These are phyloP conservation scores for Teleopsis dalmanni DNA, from an alignment of 1,140 invertebrate species.

Conservation along the genomic window DNA sequence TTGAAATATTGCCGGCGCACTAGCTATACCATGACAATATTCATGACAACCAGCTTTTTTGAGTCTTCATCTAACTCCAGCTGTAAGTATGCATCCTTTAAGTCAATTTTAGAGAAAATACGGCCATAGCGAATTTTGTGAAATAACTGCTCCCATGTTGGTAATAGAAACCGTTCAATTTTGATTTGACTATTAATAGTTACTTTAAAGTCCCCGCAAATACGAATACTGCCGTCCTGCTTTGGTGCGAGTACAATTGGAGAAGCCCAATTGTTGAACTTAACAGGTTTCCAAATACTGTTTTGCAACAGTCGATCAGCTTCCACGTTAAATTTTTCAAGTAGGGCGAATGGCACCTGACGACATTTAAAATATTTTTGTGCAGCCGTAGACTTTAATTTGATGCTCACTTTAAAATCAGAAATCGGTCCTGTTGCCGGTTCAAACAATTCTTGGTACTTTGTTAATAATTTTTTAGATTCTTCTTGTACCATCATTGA, in stretches of 20 bases:
- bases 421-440: too few species aligned
- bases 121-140: slow-evolving; percentile 28
- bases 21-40: slow-evolving; percentile 39
- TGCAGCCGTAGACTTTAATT: too few species aligned
- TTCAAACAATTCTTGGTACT: too few species aligned
- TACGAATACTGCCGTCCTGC: slow-evolving; percentile 33
- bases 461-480: too few species aligned
- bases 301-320: slow-evolving; percentile 17
- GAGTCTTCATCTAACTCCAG: slow-evolving; percentile 24
- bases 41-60: slow-evolving; percentile 18
- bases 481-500: too few species aligned
- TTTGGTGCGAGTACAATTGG: slow-evolving; percentile 46
- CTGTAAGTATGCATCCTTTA: too few species aligned
- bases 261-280: slow-evolving; percentile 31
- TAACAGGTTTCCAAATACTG: slow-evolving; percentile 18
- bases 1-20: slow-evolving; percentile 41
- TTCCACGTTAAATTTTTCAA: slow-evolving; percentile 23
- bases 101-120: slow-evolving; percentile 26
- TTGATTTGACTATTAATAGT: slow-evolving; percentile 39
- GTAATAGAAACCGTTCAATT: slow-evolving; percentile 33
- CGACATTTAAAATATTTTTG: slow-evolving; percentile 7
- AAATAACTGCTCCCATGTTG: slow-evolving; percentile 31
- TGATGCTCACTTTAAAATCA: too few species aligned
- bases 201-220: slow-evolving; percentile 46
- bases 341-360: slow-evolving; percentile 21